phyloP scores from a whole-genome alignment of 30 jellyfish, hydroid and myxozoan species.

The Aurelia aurita complex sp. Pacific region DNA sequence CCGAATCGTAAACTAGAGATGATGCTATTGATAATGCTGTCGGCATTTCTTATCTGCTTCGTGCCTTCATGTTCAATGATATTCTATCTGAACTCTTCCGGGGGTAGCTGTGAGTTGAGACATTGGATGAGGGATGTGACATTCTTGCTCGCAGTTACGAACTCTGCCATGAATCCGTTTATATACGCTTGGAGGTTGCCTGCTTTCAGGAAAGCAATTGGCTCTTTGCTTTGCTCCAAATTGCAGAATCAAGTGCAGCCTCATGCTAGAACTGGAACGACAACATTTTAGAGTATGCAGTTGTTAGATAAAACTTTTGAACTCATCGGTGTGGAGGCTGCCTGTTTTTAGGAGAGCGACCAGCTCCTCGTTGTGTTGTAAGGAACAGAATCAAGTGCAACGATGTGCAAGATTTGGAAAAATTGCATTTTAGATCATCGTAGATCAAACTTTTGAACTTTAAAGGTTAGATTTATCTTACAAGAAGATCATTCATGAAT shows the following conservation, averaged over 20 bases:
- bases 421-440: too few relatives aligned
- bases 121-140: slow-evolving; percentile 60
- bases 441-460: too few relatives aligned
- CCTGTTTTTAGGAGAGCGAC: too few relatives aligned
- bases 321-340: too few relatives aligned
- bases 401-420: too few relatives aligned
- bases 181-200: slow-evolving; percentile 61
- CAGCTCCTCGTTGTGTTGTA: too few relatives aligned
- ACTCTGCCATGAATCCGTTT: slow-evolving; percentile 56
- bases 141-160: slow-evolving; percentile 46
- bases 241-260: slow-evolving; percentile 29
- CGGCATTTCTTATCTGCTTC: slow-evolving; percentile 41
- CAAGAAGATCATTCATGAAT: too few relatives aligned
- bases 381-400: too few relatives aligned
- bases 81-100: slow-evolving; percentile 36
- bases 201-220: slow-evolving; percentile 43
- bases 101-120: slow-evolving; percentile 32
- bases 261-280: too few relatives aligned
- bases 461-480: too few relatives aligned
- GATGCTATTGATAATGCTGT: slow-evolving; percentile 43
- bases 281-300: too few relatives aligned
- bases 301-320: too few relatives aligned
- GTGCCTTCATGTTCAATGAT: slow-evolving; percentile 56
- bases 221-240: slow-evolving; percentile 1
- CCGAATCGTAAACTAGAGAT: slow-evolving; percentile 22